A percentile compares a stretch with the other conserved stretches of the same genome.
Conservation (phyloP, 2,113 vertebrate species). For the Gadus macrocephalus region DNA sequence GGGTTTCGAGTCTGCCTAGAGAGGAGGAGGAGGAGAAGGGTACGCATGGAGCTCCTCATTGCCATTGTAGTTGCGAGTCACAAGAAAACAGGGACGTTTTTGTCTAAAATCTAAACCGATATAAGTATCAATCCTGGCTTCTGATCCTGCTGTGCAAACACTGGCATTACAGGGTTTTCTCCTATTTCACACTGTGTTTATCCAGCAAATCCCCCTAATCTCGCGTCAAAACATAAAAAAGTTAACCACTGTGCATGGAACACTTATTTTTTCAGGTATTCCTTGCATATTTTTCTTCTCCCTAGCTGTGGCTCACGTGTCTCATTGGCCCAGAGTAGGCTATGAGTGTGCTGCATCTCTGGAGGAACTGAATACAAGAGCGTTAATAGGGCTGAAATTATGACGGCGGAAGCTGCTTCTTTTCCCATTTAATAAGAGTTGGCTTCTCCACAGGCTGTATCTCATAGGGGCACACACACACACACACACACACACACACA, state of each 20-base stretch:
- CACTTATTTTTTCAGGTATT: conserved; percentile 30
- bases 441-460: conserved; percentile 55
- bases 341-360: conserved; percentile 28
- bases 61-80: conserved; percentile 17
- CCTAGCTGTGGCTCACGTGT: too few relatives aligned
- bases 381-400: conserved; percentile 61
- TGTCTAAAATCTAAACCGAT: conserved; percentile 33
- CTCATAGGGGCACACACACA: conserved; percentile 35
- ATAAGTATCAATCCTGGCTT: conserved; percentile 7
- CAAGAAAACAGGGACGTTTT: conserved; percentile 29
- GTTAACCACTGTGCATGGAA: conserved; percentile 2
- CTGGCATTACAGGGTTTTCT: neutral
- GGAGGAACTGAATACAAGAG: conserved; percentile 50
- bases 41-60: neutral
- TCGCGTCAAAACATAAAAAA: conserved; percentile 24
- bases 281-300: neutral
- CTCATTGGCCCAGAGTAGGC: conserved; percentile 41
- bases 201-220: conserved; percentile 25
- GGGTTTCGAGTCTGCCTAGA: neutral
- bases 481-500: neutral
- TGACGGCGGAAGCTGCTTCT: conserved; percentile 52
- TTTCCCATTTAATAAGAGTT: conserved; percentile 62
- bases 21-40: neutral
- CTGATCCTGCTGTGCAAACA: conserved; percentile 2
- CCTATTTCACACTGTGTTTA: conserved; percentile 10